These are phyloP conservation scores for Eilema depressum DNA, from an alignment of 2,888 invertebrate genomes.

Conservation along the genomic window DNA sequence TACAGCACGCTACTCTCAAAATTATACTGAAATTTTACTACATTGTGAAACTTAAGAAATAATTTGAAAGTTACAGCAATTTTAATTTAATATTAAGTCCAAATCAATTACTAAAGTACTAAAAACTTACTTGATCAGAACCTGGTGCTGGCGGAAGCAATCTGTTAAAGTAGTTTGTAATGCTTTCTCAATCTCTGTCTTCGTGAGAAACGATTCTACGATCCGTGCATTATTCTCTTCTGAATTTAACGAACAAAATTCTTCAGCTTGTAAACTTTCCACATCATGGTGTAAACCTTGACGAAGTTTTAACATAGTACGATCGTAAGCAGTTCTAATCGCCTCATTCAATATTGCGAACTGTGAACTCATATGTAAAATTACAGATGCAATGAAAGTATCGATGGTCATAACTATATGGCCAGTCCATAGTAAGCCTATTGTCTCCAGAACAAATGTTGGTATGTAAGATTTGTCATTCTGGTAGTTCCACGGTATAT, in stretches of 20 bases:
- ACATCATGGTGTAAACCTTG: slow-evolving; percentile 47
- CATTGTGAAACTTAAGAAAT: neutral
- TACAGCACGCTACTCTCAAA: neutral
- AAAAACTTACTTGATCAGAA: slow-evolving; percentile 71
- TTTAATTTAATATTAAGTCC: neutral
- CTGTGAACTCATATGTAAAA: slow-evolving; percentile 80
- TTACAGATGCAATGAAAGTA: slow-evolving; percentile 79
- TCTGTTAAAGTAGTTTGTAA: slow-evolving; percentile 66
- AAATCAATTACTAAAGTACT: neutral
- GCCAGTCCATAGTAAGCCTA: slow-evolving; percentile 81
- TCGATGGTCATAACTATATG: slow-evolving; percentile 82
- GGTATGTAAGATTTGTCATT: slow-evolving; percentile 68
- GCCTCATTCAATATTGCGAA: slow-evolving; percentile 76
- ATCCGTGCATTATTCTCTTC: slow-evolving; percentile 61
- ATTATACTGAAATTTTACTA: neutral
- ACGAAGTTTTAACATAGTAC: slow-evolving; percentile 65
- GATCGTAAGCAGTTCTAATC: slow-evolving; percentile 71
- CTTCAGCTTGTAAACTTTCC: slow-evolving; percentile 32
- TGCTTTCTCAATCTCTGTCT: slow-evolving; percentile 68
- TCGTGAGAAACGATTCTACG: slow-evolving; percentile 60
- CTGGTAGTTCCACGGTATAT: slow-evolving; percentile 82
- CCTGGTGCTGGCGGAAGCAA: slow-evolving; percentile 79
- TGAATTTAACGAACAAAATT: slow-evolving; percentile 30
- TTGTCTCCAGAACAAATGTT: slow-evolving; percentile 75
- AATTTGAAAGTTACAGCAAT: neutral